Evolutionary conservation across 2,888 invertebrate genomes (phyloP), one percentile per base, ranked within the genome.

Genomic region (Netelia inedita): DNA sequence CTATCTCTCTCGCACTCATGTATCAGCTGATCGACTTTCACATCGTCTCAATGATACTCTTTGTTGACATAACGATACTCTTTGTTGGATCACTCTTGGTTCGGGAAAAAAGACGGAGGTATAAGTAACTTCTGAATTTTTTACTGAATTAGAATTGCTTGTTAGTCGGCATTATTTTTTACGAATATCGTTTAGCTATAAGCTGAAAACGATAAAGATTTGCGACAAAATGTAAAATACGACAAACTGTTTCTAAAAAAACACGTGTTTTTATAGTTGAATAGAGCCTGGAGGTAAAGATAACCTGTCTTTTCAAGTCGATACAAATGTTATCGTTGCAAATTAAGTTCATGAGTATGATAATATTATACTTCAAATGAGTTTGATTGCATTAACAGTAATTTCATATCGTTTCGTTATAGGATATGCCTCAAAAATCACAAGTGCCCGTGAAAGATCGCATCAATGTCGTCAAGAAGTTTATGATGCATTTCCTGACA

Each of bases 401-500:
- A 28, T 50, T 50, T n/a, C 50, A 50, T 50, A 50, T 50, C 50
- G 50, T 50, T 50, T 50, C 50, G 50, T 50, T 69, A 53, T 14
- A 69, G 53, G 53, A 69, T 23, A 72, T 72, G 72, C 43, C 72
- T 41, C 57, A 10, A 16, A n/a, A 57, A 57, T 41, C 72, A 16
- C 19, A 5, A 8, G 57, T 72, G 19, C 19, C 72, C 10, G 23
- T 21, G 8, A n/a, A 19, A 16, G 69, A 63, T 28, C 23, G 28
- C n/a, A 78, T 69, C 16, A 10, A 9, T 19, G 61, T 69, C 11
- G 23, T 78, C 14, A 69, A 69, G 19, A 41, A 69, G 1, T 69
- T 19, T 14, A 78, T 78, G 23, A 14, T 11, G 3, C 28, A 69
- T 16, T 69, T 69, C 43, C 8, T 14, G 2, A 53, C 16, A 8